Base-by-base conservation (phyloP, 2,888 invertebrate genomes). In the Brassicogethes aeneus region DNA sequence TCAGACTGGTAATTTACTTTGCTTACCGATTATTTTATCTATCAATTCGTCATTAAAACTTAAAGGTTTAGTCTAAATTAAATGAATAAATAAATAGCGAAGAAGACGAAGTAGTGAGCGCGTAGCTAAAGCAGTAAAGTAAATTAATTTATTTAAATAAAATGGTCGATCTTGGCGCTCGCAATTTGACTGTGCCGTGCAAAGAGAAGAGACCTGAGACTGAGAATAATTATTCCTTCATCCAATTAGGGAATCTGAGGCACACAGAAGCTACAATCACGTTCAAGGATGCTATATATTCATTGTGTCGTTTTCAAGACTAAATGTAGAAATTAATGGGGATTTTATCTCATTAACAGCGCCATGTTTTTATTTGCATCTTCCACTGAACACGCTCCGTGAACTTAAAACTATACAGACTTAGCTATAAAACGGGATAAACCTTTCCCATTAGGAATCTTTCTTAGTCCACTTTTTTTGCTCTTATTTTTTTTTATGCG, bases 281-380 rank as follows among this genome's bases (percentile, higher is more conserved):
- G 53, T 55, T 52, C 51, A 52, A 55, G 53, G 55, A 54, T 51
- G 54, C 57, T 51, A 58, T 59, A 57, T 56, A 58, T 58, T 59
- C 56, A 59, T 60, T 60, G 59, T 59, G 57, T 55, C 54, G 54
- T 51, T 53, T 46, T 46, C 47, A 50, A 56, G 55, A 58, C 55
- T 59, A 58, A 61, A 59, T 59, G 60, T 52, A 56, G 55, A 61
- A 60, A 60, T 60, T 60, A 60, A 60, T 60, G 59, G 59, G 56
- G 55, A 57, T 61, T 57, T 60, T 58, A 60, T 61, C 61, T 61
- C 61, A 60, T 61, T 61, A 60, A 56, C 56, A 55, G 51, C 47
- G 45, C 44, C 52, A 37, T 52, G 54, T 47, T 57, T 56, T 55
- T 55, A 52, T 54, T 54, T 53, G 48, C 43, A 44, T 46, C 32